Evolutionary conservation across 2,113 vertebrate species (phyloP).

Genomic region (Petrocephalus microphthalmus): DNA sequence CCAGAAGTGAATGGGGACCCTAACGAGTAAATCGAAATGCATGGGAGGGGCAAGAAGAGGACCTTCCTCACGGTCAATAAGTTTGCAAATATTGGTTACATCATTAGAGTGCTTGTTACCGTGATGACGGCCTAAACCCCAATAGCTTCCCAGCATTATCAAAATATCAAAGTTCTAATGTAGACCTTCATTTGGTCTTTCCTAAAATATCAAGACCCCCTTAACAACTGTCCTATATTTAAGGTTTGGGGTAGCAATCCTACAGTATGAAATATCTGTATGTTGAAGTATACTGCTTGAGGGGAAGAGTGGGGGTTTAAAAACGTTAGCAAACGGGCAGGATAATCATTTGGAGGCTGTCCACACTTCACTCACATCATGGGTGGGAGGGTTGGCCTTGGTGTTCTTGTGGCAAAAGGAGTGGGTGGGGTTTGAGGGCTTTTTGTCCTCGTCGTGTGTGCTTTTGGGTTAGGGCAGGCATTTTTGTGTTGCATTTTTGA

Average conservation of each 20-base stretch:
- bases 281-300: background rate
- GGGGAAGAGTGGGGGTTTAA: background rate
- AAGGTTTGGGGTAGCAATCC: background rate
- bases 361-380: background rate
- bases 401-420: background rate
- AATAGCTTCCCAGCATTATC: slow-evolving; percentile 11
- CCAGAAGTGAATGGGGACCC: background rate
- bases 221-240: background rate
- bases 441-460: background rate
- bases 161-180: slow-evolving; percentile 55
- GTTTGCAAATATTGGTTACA: slow-evolving; percentile 57
- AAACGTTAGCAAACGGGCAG: background rate
- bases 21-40: background rate
- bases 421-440: background rate
- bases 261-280: background rate
- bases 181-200: slow-evolving; percentile 57
- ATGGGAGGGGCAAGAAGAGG: slow-evolving; percentile 17
- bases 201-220: slow-evolving; percentile 19
- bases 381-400: background rate
- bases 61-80: slow-evolving; percentile 65
- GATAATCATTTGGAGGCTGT: background rate
- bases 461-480: background rate
- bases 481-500: slow-evolving; percentile 4
- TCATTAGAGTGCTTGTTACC: slow-evolving; percentile 54
- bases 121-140: slow-evolving; percentile 52